These are phyloP conservation scores for Phalloptychus januarius DNA, from an alignment of 2,797 vertebrate species.

Conservation along the genomic window DNA sequence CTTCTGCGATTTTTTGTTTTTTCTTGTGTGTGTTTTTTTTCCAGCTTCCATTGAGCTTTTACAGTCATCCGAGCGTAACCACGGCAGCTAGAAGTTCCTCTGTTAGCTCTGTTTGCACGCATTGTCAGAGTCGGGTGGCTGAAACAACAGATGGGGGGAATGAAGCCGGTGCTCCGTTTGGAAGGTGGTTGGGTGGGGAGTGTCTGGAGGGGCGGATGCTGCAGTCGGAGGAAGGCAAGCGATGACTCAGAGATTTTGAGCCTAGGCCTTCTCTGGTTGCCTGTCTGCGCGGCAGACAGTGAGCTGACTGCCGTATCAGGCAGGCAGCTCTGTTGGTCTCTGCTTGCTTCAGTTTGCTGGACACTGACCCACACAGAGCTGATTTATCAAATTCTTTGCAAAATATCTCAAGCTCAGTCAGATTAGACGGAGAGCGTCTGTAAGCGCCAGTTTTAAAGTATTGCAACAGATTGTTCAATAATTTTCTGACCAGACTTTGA, in stretches of 20 bases:
- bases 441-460: background rate
- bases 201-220: background rate
- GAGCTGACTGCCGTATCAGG: constrained; percentile 58
- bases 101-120: constrained; percentile 43
- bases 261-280: constrained; percentile 47
- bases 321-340: constrained; percentile 25
- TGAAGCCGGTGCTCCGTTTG: constrained; percentile 3
- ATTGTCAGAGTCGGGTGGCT: constrained; percentile 41
- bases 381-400: background rate
- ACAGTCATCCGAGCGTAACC: background rate
- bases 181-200: background rate
- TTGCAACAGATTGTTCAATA: background rate
- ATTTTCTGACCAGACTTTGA: background rate
- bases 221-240: constrained; percentile 48
- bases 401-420: background rate
- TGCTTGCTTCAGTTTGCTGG: background rate
- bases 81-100: constrained; percentile 2
- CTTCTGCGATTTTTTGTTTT: too few relatives aligned
- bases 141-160: constrained; percentile 39
- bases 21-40: too few relatives aligned
- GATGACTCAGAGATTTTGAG: constrained; percentile 70
- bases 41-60: constrained; percentile 20
- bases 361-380: constrained; percentile 20
- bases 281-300: constrained; percentile 52
- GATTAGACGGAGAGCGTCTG: background rate